Evolutionary conservation across 92 coral and sea anemone species (phyloP).

Genomic region (Porites lobata): DNA sequence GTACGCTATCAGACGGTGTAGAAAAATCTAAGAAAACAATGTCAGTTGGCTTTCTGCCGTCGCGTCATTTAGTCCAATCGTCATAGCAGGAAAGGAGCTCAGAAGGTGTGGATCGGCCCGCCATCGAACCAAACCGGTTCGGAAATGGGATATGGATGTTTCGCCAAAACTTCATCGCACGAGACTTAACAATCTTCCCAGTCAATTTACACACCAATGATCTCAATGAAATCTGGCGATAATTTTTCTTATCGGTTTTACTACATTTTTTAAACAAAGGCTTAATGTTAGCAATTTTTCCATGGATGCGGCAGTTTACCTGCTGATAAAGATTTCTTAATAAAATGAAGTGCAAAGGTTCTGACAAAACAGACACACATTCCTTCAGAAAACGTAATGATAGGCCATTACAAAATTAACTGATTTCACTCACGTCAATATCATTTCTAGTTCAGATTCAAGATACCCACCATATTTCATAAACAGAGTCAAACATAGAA

Average conservation of each 20-base stretch:
- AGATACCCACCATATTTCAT: too few relatives aligned
- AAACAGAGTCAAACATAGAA: too few relatives aligned
- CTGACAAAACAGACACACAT: slow-evolving; percentile 2
- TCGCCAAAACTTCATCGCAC: slow-evolving; percentile 21
- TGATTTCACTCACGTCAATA: too few relatives aligned
- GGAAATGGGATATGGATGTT: neutral
- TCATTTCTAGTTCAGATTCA: too few relatives aligned
- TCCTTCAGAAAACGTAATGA: slow-evolving; percentile 26
- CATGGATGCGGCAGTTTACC: slow-evolving; percentile 33
- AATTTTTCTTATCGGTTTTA: neutral
- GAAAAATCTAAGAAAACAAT: slow-evolving; percentile 10
- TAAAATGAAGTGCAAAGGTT: slow-evolving; percentile 1
- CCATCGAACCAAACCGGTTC: neutral
- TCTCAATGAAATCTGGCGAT: neutral
- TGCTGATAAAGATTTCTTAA: slow-evolving; percentile 22
- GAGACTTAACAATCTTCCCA: neutral
- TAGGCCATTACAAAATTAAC: neutral
- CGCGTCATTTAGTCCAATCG: neutral
- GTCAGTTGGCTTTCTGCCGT: slow-evolving; percentile 7
- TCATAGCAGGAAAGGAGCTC: neutral
- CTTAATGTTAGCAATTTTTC: slow-evolving; percentile 23
- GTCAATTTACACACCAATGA: neutral
- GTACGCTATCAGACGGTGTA: neutral
- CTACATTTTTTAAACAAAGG: slow-evolving; percentile 21
- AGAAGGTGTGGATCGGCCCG: neutral